Evolutionary conservation across 2,888 invertebrate genomes (phyloP).

Genomic region (Isoperla grammatica): DNA sequence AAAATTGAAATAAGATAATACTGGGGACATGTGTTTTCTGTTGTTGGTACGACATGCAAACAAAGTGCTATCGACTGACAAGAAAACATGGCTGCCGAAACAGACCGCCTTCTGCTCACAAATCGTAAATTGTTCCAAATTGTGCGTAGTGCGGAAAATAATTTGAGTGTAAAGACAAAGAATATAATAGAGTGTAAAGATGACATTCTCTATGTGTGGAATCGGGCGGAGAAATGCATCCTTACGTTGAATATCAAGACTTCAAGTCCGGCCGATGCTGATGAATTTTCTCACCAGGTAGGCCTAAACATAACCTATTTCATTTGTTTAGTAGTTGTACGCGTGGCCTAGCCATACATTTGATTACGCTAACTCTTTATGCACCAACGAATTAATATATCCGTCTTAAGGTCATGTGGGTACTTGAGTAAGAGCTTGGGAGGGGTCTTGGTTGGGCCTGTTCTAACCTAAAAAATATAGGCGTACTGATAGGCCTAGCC

Average conservation of each 20-base stretch:
- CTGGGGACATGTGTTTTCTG: too few relatives aligned
- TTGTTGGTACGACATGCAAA: too few relatives aligned
- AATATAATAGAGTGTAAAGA: constrained; percentile 60
- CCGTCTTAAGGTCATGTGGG: too few relatives aligned
- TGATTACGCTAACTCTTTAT: too few relatives aligned
- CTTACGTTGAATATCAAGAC: constrained; percentile 52
- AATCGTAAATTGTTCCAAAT: constrained; percentile 56
- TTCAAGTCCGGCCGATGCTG: constrained; percentile 48
- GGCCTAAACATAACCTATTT: constrained; percentile 27
- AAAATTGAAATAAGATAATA: too few relatives aligned
- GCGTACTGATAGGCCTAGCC: too few relatives aligned
- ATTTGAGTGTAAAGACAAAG: constrained; percentile 52
- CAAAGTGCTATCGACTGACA: neutral
- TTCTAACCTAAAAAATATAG: too few relatives aligned
- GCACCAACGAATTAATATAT: too few relatives aligned
- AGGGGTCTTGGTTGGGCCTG: too few relatives aligned
- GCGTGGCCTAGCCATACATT: too few relatives aligned
- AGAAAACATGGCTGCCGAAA: constrained; percentile 25
- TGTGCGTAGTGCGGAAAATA: constrained; percentile 50
- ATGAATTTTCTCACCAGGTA: constrained; percentile 54
- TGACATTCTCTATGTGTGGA: constrained; percentile 64
- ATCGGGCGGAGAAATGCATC: constrained; percentile 57
- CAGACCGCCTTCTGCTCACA: constrained; percentile 27
- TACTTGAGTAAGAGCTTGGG: too few relatives aligned
- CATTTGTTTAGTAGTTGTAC: neutral